phyloP scores from a whole-genome alignment of 2,797 vertebrate genomes.

The Tauraco hartlaubi region DNA sequence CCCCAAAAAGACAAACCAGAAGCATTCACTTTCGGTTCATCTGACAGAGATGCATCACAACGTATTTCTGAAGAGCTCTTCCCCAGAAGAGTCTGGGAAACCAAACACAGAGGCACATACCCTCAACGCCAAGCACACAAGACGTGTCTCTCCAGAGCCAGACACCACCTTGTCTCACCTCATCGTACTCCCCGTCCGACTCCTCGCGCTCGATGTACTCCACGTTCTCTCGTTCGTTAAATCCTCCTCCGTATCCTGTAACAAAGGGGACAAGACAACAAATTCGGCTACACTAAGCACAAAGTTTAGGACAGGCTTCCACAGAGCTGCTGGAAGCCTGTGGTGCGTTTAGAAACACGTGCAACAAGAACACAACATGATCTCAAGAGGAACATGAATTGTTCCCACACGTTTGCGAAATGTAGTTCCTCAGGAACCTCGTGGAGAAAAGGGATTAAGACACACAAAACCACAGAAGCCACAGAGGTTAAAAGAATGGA shows the following conservation, averaged over 20 bases:
- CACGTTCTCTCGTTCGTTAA: constrained; percentile 97
- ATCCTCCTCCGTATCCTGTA: constrained; percentile 95
- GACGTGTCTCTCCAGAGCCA: fast-evolving
- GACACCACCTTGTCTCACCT: constrained; percentile 69
- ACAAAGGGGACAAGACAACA: not conserved
- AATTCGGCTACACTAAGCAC: not conserved
- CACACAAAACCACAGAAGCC: not conserved
- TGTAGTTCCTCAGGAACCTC: not conserved
- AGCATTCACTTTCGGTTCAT: not conserved
- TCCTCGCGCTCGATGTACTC: constrained; percentile 98
- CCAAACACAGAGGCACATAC: not conserved
- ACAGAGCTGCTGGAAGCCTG: not conserved
- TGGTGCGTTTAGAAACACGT: not conserved
- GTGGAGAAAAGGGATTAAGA: not conserved
- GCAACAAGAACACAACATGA: fast-evolving
- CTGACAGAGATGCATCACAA: not conserved
- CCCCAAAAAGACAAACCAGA: not conserved
- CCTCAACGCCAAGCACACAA: not conserved
- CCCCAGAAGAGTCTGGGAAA: not conserved
- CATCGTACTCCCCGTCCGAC: constrained; percentile 98
- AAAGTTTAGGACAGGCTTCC: not conserved
- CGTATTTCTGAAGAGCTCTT: fast-evolving
- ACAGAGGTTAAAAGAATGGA: not conserved
- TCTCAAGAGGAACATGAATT: not conserved
- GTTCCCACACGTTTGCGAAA: not conserved